These are phyloP conservation scores for Leptopilina clavipes DNA, from an alignment of 1,140 invertebrate genomes.

Conservation along the genomic window DNA sequence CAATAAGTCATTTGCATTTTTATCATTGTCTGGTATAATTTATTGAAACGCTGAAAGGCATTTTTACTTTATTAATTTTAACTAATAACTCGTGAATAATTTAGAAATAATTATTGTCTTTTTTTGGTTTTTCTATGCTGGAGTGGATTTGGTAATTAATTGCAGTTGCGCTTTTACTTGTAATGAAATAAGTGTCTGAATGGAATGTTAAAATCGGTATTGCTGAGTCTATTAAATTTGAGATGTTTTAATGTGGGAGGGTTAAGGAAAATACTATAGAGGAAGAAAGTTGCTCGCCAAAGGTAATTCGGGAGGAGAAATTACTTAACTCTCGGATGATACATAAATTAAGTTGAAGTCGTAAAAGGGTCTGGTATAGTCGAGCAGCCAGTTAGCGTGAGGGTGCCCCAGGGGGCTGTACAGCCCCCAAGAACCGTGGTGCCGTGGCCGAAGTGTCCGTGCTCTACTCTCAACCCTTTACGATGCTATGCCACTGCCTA, in stretches of 20 bases:
- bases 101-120: no score
- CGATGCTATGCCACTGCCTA: constrained; percentile 69
- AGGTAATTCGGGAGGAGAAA: constrained; percentile 74
- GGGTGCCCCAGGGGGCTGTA: constrained; percentile 75
- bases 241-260: constrained; percentile 7
- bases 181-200: not conserved
- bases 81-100: no score
- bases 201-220: constrained; percentile 2
- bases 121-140: no score
- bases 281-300: constrained; percentile 55
- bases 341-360: constrained; percentile 76
- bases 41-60: no score
- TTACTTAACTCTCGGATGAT: constrained; percentile 77
- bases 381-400: constrained; percentile 75
- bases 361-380: constrained; percentile 73
- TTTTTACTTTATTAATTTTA: no score
- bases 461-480: constrained; percentile 70
- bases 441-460: constrained; percentile 38
- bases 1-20: no score
- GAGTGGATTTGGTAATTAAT: no score
- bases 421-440: constrained; percentile 60
- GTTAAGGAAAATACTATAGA: constrained; percentile 46
- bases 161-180: no score
- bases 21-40: no score
- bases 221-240: not conserved